A percentile compares a stretch with the other conserved stretches of the same genome.
These are phyloP conservation scores for Zonotrichia leucophrys DNA, from an alignment of 2,113 vertebrate species.

Conservation along the genomic window DNA sequence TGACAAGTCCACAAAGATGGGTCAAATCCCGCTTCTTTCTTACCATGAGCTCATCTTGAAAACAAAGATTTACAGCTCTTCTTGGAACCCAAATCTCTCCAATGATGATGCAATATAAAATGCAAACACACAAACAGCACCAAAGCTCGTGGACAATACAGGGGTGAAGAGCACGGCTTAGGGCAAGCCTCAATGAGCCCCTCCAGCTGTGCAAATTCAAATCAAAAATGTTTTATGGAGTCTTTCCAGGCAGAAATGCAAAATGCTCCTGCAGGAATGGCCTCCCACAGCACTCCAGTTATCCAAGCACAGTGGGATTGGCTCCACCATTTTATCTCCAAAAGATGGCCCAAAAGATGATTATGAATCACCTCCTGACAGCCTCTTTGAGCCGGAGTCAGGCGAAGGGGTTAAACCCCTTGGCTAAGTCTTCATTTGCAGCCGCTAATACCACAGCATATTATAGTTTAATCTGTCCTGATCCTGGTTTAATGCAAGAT, in stretches of 20 bases:
- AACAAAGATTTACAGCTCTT: neutral
- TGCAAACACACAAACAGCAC: neutral
- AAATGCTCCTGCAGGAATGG: neutral
- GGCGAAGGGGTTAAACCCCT: conserved; percentile 77
- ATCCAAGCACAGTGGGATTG: neutral
- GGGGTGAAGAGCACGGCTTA: neutral
- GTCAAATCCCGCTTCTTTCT: neutral
- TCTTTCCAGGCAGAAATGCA: neutral
- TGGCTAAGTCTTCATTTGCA: conserved; percentile 89
- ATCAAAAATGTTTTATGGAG: neutral
- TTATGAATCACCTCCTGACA: accelerated
- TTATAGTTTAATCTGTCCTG: conserved; percentile 97
- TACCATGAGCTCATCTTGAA: neutral
- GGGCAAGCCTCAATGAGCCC: accelerated
- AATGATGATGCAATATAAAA: neutral
- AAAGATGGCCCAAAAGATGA: neutral
- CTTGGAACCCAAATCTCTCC: neutral
- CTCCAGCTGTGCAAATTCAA: neutral
- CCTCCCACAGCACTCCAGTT: neutral
- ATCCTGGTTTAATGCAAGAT: conserved; percentile 97
- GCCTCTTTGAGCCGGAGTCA: neutral
- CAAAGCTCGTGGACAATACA: accelerated
- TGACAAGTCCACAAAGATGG: neutral
- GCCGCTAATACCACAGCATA: conserved; percentile 90
- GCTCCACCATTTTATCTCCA: neutral